Evolutionary conservation across 2,113 vertebrate genomes (phyloP), one percentile per base, ranked within the genome.

Genomic region (Cryptotis parvus): DNA sequence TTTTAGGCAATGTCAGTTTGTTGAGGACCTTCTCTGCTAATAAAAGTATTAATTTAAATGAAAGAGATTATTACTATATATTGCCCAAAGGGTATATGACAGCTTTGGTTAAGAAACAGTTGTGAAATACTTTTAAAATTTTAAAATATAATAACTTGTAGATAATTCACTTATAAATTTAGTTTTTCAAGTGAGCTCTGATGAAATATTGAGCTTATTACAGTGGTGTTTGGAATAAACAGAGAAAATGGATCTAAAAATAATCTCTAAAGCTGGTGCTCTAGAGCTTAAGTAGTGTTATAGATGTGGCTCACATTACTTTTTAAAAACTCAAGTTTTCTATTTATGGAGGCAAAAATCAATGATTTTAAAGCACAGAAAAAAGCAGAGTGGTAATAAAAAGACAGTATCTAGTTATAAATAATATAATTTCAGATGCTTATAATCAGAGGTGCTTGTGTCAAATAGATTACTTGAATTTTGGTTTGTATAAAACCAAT

Each of bases 131-230:
- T 72, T 87, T 87, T 18, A 76, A 85, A 73, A 84, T 70, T 72
- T 87, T 87, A 80, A 88, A 80, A 84, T 31, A 1, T 6, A 85
- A 61, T 52, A 33, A 14, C 22, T 85, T 72, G 1, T 39, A 79
- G 31, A 76, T 3, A 2, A 66, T 88, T 63, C 84, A n/a, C 18
- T 61, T 79, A 72, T 68, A 77, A 45, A n/a, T 90, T 4, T 18
- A 52, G 31, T 35, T 92, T 94, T 90, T 89, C 22, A 61, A 90
- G 18, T 84, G 70, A 72, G 80, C 65, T 45, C 52, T 66, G 4
- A 39, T 77, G 41, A 92, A 9, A 1, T 15, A 49, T 5, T 63
- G 18, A 26, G 24, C 63, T 84, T 72, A 77, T 72, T 18, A 43
- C 15, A 85, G 15, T 43, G 15, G 20, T 35, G 22, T 2, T 31